Conservation (phyloP, 2,888 invertebrate species). For the Cataglyphis albicans region DNA sequence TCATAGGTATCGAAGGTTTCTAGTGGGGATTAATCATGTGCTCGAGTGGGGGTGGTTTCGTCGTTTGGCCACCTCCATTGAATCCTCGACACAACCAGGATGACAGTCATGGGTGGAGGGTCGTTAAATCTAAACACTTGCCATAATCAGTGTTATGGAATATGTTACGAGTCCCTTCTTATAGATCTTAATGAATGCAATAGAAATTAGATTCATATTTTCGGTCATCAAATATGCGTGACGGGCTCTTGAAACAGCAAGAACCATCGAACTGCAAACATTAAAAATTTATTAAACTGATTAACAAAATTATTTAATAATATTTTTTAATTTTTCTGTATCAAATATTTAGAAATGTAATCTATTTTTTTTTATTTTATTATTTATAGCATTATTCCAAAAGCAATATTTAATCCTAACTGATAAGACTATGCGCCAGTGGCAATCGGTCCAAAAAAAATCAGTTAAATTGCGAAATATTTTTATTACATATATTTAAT, state of each 20-base stretch:
- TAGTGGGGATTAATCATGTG: slow-evolving; percentile 72
- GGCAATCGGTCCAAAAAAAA: not conserved
- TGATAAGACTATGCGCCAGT: not conserved
- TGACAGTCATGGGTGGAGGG: slow-evolving; percentile 80
- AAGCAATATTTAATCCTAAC: not conserved
- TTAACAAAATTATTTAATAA: not conserved
- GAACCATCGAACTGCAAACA: not conserved
- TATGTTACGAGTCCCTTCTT: not conserved
- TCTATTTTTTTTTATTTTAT: too few species aligned
- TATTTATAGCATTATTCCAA: not conserved
- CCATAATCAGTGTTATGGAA: slow-evolving; percentile 19
- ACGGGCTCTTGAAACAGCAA: not conserved
- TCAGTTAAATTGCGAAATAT: not conserved
- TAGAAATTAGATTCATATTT: not conserved
- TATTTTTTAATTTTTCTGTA: not conserved
- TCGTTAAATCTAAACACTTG: slow-evolving; percentile 57
- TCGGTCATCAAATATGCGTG: not conserved
- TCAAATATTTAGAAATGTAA: not conserved
- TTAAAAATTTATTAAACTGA: not conserved
- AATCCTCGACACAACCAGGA: slow-evolving; percentile 81
- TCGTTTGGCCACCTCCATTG: slow-evolving; percentile 83
- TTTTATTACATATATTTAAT: not conserved
- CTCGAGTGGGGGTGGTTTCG: slow-evolving; percentile 79
- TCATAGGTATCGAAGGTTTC: slow-evolving; percentile 56
- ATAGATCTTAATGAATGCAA: not conserved